Evolutionary conservation across 2,888 invertebrate genomes (phyloP).

Genomic region (Clepsis dumicolana): DNA sequence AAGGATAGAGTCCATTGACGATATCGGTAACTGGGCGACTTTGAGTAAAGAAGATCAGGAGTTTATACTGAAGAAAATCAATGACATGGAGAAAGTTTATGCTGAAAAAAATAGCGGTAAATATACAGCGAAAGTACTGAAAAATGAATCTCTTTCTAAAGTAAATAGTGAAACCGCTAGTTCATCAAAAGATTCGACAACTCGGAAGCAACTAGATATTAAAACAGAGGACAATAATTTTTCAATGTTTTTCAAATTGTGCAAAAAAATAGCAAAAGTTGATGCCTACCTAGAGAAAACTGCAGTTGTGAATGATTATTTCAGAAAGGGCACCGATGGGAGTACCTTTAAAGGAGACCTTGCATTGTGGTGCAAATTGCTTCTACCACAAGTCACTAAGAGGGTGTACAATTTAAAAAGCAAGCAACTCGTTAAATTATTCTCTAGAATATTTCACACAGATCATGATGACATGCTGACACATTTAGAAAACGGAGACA

Average conservation of each 20-base stretch:
- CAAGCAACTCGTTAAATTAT: conserved; percentile 95
- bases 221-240: conserved; percentile 89
- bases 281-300: conserved; percentile 94
- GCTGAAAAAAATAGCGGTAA: conserved; percentile 82
- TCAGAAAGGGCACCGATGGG: conserved; percentile 87
- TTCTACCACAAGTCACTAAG: conserved; percentile 93
- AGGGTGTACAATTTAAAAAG: conserved; percentile 96
- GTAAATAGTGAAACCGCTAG: conserved; percentile 41
- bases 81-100: conserved; percentile 86
- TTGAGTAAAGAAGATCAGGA: conserved; percentile 89
- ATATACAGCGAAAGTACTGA: conserved; percentile 72
- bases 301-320: conserved; percentile 88
- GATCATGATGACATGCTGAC: conserved; percentile 93
- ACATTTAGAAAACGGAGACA: conserved; percentile 95
- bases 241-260: conserved; percentile 91
- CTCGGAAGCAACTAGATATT: conserved; percentile 44
- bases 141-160: conserved; percentile 62
- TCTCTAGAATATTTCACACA: conserved; percentile 91
- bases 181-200: conserved; percentile 43
- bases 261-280: conserved; percentile 91
- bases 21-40: conserved; percentile 91
- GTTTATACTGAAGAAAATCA: conserved; percentile 87
- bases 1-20: conserved; percentile 91
- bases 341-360: conserved; percentile 92
- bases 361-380: conserved; percentile 92